Evolutionary conservation across 2,797 vertebrate species (phyloP).

Genomic region (Furcifer pardalis): DNA sequence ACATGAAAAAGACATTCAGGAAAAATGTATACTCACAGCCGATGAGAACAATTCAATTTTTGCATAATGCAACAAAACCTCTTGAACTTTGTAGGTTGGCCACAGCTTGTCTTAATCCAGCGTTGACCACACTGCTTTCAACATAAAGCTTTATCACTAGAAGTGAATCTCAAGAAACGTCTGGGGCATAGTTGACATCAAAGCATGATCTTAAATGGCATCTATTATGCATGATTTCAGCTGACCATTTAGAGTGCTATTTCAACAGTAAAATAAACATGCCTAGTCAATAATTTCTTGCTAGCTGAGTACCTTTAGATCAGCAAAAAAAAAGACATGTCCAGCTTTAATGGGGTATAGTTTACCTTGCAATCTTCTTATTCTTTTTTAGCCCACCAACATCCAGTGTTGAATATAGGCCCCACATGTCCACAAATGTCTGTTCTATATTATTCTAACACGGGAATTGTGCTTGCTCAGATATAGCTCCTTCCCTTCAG

Average conservation of each 20-base stretch:
- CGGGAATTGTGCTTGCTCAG: no score
- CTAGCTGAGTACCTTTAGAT: not conserved
- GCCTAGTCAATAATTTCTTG: not conserved
- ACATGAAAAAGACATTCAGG: no score
- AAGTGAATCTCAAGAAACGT: not conserved
- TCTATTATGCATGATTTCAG: not conserved
- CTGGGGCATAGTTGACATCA: not conserved
- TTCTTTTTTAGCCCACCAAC: no score
- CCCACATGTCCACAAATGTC: not conserved
- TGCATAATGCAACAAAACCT: no score
- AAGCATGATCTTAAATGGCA: not conserved
- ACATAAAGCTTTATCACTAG: not conserved
- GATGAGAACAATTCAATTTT: no score
- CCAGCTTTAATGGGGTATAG: not conserved
- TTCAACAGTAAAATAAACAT: not conserved
- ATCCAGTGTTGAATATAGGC: no score
- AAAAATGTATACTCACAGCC: no score
- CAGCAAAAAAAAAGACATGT: not conserved
- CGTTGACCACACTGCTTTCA: conserved; percentile 17
- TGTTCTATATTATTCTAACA: not conserved
- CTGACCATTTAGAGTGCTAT: not conserved
- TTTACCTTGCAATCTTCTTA: not conserved
- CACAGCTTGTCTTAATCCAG: no score
- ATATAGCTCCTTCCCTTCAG: no score
- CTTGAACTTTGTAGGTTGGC: no score